phyloP scores from a whole-genome alignment of 2,888 invertebrate genomes.

The Agonopterix alstromeriana region DNA sequence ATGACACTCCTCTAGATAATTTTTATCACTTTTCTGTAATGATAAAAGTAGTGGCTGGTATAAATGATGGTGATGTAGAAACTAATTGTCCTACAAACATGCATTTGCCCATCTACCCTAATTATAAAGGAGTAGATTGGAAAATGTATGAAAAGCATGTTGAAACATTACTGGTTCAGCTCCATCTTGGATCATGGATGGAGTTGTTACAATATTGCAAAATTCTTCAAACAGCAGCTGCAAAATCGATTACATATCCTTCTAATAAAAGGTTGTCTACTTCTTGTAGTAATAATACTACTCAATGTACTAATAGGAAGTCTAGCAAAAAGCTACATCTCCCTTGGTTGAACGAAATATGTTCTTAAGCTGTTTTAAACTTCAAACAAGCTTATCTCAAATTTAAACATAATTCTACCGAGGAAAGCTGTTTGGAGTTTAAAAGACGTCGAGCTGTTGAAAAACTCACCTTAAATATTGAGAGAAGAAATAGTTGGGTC shows the following conservation, averaged over 20 bases:
- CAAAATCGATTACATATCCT: not conserved
- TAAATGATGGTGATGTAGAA: not conserved
- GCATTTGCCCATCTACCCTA: slow-evolving; percentile 2
- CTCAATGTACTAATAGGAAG: too few species aligned
- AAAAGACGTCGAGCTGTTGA: slow-evolving; percentile 5
- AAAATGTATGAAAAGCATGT: too few species aligned
- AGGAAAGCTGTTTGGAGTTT: not conserved
- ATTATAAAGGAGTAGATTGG: slow-evolving; percentile 5
- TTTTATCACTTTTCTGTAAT: slow-evolving; percentile 8
- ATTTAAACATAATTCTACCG: slow-evolving; percentile 1
- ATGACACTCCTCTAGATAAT: slow-evolving; percentile 1
- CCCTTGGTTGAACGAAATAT: slow-evolving; percentile 5
- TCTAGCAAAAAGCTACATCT: not conserved
- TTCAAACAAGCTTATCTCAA: slow-evolving; percentile 2
- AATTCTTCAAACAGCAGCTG: not conserved
- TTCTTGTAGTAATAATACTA: too few species aligned
- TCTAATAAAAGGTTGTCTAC: too few species aligned
- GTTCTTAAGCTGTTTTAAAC: slow-evolving; percentile 3
- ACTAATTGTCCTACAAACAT: not conserved
- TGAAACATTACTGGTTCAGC: too few species aligned
- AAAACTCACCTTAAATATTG: slow-evolving; percentile 4
- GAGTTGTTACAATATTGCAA: slow-evolving; percentile 1
- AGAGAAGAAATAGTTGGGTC: slow-evolving; percentile 2
- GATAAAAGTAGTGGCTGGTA: not conserved
- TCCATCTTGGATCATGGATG: too few species aligned